These are phyloP conservation scores for Meloidogyne chitwoodi DNA, from an alignment of 1,140 invertebrate species.

Conservation along the genomic window DNA sequence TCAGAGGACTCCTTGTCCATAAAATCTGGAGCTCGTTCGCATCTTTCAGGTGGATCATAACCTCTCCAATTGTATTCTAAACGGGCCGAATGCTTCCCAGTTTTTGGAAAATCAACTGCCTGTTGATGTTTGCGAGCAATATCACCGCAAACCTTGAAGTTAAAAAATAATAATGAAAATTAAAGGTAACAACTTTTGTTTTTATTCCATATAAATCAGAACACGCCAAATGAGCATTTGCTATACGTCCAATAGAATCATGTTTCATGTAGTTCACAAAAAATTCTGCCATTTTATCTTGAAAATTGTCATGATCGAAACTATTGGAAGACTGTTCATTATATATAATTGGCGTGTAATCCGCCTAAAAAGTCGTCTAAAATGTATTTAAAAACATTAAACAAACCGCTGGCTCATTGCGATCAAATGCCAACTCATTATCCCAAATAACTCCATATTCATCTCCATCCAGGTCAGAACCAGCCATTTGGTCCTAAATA, in stretches of 20 bases:
- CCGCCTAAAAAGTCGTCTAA: not conserved
- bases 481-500: constrained; percentile 62
- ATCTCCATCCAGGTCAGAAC: constrained; percentile 62
- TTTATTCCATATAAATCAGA: constrained; percentile 53
- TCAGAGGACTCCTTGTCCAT: constrained; percentile 45
- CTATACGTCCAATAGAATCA: constrained; percentile 57
- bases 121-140: constrained; percentile 48
- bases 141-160: constrained; percentile 32
- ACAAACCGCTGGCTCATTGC: constrained; percentile 55
- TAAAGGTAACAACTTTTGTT: not conserved
- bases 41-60: constrained; percentile 34
- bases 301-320: constrained; percentile 8
- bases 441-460: constrained; percentile 62
- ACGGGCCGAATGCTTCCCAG: constrained; percentile 32
- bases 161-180: not conserved
- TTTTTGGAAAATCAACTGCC: constrained; percentile 57
- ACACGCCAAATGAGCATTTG: constrained; percentile 48
- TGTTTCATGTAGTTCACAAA: constrained; percentile 50
- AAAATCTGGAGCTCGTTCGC: constrained; percentile 51
- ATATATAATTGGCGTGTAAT: not conserved
- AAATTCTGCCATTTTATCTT: constrained; percentile 54
- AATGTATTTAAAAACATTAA: constrained; percentile 13
- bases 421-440: constrained; percentile 46
- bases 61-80: constrained; percentile 15
- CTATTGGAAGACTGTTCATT: not conserved